These are phyloP conservation scores for Rhynchophorus ferrugineus DNA, from an alignment of 1,140 invertebrate genomes.

Conservation along the genomic window DNA sequence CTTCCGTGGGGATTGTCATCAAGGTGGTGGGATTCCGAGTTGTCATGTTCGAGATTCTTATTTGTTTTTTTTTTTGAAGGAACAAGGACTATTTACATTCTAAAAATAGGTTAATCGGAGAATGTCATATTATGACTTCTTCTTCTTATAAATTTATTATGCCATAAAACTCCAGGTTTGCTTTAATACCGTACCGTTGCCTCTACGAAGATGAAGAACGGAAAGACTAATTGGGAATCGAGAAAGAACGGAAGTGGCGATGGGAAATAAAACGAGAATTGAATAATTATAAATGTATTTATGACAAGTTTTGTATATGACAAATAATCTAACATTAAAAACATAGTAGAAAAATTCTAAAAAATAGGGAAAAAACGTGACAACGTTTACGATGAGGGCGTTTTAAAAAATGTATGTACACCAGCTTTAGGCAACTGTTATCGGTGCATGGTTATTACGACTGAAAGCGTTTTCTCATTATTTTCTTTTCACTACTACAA, in stretches of 20 bases:
- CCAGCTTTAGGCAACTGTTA: not conserved
- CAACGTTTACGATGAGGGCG: not conserved
- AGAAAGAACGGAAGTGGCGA: no score
- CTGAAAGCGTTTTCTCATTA: not conserved
- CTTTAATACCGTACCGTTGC: no score
- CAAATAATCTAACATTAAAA: no score
- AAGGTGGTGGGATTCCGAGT: constrained; percentile 34
- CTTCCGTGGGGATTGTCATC: constrained; percentile 49
- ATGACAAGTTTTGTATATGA: not conserved
- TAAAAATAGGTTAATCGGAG: constrained; percentile 12
- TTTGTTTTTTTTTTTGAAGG: constrained; percentile 2
- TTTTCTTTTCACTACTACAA: not conserved
- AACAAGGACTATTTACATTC: constrained; percentile 6
- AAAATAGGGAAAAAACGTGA: not conserved
- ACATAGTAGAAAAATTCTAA: not conserved
- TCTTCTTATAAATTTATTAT: no score
- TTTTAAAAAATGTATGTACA: not conserved
- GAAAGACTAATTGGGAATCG: no score
- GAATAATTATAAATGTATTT: not conserved
- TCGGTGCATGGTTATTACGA: not conserved
- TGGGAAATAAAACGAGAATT: not conserved
- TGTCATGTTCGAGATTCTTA: constrained; percentile 22
- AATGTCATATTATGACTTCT: no score
- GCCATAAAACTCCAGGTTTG: no score
- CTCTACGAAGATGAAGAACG: no score